Conservation (phyloP, 2,113 vertebrate genomes). For the Cairina moschata region DNA sequence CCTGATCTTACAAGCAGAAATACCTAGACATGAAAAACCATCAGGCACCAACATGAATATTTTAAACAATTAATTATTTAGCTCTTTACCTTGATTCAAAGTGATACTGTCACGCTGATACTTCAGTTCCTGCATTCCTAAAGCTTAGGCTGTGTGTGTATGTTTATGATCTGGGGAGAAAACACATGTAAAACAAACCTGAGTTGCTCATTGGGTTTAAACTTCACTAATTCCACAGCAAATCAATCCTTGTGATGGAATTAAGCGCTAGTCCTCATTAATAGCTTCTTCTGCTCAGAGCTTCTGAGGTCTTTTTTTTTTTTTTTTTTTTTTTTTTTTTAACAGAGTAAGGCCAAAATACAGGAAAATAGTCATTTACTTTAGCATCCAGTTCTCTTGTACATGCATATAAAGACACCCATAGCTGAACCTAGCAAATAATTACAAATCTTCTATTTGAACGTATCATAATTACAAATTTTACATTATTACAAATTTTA, state of each 20-base stretch:
- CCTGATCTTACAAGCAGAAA: neutral
- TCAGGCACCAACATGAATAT: neutral
- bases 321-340: neutral
- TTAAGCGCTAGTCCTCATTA: neutral
- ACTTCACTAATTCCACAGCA: neutral
- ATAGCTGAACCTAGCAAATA: neutral
- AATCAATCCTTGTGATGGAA: neutral
- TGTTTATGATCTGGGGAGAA: neutral
- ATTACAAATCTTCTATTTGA: neutral
- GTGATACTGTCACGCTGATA: neutral
- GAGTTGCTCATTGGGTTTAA: fast-evolving
- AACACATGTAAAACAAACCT: fast-evolving
- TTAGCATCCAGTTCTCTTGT: neutral
- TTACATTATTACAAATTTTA: neutral
- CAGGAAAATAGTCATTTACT: neutral
- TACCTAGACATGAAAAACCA: neutral
- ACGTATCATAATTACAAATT: neutral
- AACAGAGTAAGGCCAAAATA: neutral
- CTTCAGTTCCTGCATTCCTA: neutral
- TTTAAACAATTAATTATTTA: neutral
- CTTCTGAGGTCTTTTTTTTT: neutral
- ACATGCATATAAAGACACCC: fast-evolving
- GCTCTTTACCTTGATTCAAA: neutral
- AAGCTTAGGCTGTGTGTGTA: fast-evolving
- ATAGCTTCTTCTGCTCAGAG: neutral